phyloP scores from a whole-genome alignment of 2,113 vertebrate species.

The Panthera tigris region DNA sequence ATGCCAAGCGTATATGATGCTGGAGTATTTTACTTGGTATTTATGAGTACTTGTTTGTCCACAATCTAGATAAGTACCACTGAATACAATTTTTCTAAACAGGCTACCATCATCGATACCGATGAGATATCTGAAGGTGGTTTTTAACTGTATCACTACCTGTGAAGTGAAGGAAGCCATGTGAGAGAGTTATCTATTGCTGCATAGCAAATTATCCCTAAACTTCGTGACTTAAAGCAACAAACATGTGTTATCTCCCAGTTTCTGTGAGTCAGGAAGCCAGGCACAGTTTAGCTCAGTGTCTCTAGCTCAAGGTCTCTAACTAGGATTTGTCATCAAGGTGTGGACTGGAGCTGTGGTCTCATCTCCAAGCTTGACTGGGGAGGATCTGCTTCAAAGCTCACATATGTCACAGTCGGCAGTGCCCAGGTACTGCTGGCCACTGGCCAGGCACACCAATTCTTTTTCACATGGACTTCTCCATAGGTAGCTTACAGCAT shows the following conservation, averaged over 20 bases:
- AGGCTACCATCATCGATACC: not conserved
- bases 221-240: not conserved
- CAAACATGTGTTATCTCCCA: too few relatives aligned
- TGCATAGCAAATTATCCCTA: not conserved
- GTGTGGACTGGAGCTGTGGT: not conserved
- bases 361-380: not conserved
- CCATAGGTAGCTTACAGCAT: not conserved
- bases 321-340: not conserved
- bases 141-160: not conserved
- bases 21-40: not conserved
- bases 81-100: not conserved
- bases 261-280: not conserved
- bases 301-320: not conserved
- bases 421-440: not conserved
- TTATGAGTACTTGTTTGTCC: not conserved
- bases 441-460: not conserved
- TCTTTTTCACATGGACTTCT: not conserved
- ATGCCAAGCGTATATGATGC: not conserved
- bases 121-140: not conserved
- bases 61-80: not conserved
- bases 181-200: not conserved
- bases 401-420: not conserved
- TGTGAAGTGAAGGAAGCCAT: not conserved
- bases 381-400: not conserved
- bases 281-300: not conserved